These are phyloP conservation scores for Rhodinocichla rosea DNA, from an alignment of 2,113 vertebrate genomes.

Conservation along the genomic window DNA sequence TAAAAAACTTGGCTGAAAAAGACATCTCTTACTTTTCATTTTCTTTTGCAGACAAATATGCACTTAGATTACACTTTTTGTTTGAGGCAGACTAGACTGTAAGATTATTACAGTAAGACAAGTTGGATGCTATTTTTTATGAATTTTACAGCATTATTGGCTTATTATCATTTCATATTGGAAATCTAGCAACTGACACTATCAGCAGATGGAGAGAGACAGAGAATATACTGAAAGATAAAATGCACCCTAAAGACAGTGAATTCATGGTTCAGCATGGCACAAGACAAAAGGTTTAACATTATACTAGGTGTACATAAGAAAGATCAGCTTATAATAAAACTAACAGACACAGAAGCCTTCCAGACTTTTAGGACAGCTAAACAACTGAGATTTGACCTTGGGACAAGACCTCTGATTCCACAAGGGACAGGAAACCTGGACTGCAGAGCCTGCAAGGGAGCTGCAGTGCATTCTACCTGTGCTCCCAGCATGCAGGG, in stretches of 20 bases:
- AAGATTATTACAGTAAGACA: not conserved
- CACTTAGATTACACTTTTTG: not conserved
- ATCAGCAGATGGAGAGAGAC: not conserved
- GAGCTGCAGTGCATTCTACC: not conserved
- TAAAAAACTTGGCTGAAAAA: not conserved
- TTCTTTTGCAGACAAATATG: not conserved
- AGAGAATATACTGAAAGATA: not conserved
- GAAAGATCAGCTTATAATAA: not conserved
- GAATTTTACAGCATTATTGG: not conserved
- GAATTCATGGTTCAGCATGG: not conserved
- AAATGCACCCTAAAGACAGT: not conserved
- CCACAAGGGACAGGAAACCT: not conserved
- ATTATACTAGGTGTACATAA: not conserved
- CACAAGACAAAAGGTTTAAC: not conserved
- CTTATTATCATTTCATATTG: not conserved
- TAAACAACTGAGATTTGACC: not conserved
- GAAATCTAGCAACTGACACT: not conserved
- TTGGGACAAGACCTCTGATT: not conserved
- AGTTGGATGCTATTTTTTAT: not conserved
- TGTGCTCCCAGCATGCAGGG: accelerated
- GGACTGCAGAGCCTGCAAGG: not conserved
- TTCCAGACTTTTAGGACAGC: not conserved
- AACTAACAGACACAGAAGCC: not conserved
- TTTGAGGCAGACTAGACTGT: not conserved
- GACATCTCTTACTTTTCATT: not conserved